Evolutionary conservation across 2,113 vertebrate genomes (phyloP), one percentile per base, ranked within the genome.

Genomic region (Ascaphus truei): DNA sequence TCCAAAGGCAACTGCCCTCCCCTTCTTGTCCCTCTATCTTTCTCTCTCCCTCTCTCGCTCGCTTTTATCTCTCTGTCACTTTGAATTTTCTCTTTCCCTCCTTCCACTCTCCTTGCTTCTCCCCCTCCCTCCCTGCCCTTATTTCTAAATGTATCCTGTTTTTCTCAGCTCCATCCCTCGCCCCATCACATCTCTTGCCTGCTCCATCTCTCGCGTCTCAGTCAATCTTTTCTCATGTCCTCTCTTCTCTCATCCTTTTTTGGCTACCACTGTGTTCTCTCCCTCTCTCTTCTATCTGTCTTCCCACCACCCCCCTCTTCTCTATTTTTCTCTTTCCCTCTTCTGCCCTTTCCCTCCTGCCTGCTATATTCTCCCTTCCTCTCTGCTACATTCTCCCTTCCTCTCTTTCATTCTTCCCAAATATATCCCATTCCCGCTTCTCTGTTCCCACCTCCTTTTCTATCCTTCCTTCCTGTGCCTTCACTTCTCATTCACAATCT

Each of bases 91-190:
- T 31, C 39, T 13, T 16, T 22, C 43, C 61, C 16, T 22, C 31
- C 2, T 36, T 33, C 43, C 27, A 4, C 18, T 16, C 31, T 47
- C 8, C 36, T 56, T 15, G 25, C 18, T 15, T 13, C 11, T 12
- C 13, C 11, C 27, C 13, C 15, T 13, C 29, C 29, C 30, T 34
- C 39, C 22, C 37, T 57, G 52, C 41, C 64, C 52, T 65, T 67
- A 47, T 45, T 67, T 67, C 37, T 67, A 67, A 33, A 67, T 67
- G 45, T 67, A 57, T 67, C 52, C 34, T 33, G 37, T 18, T 52
- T 43, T 43, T 43, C 36, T 15, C 22, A 15, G 47, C 41, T 43
- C 36, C 11, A 2, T 25, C 26, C 22, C 15, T 55, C 51, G n/a
- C 51, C 52, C 30, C 36, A n/a, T 41, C 57, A 10, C 63, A 43